Evolutionary conservation across 2,888 invertebrate species (phyloP).

Genomic region (Nymphalis urticae): DNA sequence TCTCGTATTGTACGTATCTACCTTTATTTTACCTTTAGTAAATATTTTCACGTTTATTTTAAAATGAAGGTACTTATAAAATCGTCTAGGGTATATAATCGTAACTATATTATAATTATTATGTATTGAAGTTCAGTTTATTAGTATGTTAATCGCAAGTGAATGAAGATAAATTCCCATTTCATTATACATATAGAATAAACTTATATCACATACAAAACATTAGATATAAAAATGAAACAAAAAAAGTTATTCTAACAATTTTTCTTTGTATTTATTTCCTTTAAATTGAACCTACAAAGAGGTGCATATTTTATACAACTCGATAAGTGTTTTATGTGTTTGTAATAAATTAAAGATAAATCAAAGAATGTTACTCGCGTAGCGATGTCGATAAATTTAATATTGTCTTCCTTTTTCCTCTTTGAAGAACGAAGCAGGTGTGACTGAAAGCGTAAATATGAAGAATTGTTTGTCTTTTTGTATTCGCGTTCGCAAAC

Average conservation of each 20-base stretch:
- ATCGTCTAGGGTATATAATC: not conserved
- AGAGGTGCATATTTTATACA: constrained; percentile 9
- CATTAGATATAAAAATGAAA: not conserved
- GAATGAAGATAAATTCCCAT: not conserved
- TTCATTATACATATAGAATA: not conserved
- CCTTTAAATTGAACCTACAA: constrained; percentile 11
- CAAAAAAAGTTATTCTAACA: not conserved
- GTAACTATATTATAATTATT: not conserved
- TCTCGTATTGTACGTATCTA: too few species aligned
- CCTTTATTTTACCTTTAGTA: not conserved
- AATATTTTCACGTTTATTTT: not conserved
- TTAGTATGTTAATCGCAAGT: not conserved
- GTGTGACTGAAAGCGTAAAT: constrained; percentile 49
- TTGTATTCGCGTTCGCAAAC: constrained; percentile 55
- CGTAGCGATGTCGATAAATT: not conserved
- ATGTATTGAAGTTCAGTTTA: not conserved
- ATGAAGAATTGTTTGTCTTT: constrained; percentile 54
- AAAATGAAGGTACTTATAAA: not conserved
- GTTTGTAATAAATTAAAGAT: constrained; percentile 15
- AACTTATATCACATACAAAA: not conserved
- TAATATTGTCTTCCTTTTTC: constrained; percentile 41
- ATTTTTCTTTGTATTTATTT: not conserved
- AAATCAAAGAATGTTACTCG: constrained; percentile 16
- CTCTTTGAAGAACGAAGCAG: constrained; percentile 4
- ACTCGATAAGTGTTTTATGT: constrained; percentile 16